phyloP scores from a whole-genome alignment of 2,888 invertebrate species.

The Ophion slaviceki region DNA sequence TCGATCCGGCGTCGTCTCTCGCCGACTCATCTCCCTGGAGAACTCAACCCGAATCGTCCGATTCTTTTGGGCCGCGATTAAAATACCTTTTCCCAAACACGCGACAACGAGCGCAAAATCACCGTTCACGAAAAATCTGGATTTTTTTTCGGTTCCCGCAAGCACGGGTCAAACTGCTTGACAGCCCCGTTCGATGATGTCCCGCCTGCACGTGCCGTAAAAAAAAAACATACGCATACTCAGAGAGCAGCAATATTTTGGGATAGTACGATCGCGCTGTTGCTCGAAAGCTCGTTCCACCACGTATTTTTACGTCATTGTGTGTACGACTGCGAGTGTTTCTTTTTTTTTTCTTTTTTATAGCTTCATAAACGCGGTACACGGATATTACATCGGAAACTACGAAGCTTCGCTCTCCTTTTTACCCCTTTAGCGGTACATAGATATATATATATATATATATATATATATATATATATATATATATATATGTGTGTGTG shows the following conservation, averaged over 20 bases:
- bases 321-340: neutral
- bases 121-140: no score
- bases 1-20: no score
- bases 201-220: conserved; percentile 28
- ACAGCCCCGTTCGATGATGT: neutral
- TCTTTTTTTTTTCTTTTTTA: conserved; percentile 57
- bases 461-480: neutral
- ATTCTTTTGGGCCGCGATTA: no score
- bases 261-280: conserved; percentile 19
- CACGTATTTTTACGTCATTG: conserved; percentile 38
- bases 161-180: conserved; percentile 7
- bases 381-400: conserved; percentile 69
- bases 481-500: no score
- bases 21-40: no score
- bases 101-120: no score
- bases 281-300: conserved; percentile 23
- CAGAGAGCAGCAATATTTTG: conserved; percentile 19
- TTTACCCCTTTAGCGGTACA: neutral
- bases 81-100: no score
- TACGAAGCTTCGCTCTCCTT: conserved; percentile 13
- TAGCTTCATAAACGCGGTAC: conserved; percentile 70
- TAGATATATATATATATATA: conserved; percentile 1
- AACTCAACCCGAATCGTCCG: no score
- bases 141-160: no score
- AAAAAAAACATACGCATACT: conserved; percentile 36